phyloP scores from a whole-genome alignment of 1,140 invertebrate genomes.

The Aphidius gifuensis region DNA sequence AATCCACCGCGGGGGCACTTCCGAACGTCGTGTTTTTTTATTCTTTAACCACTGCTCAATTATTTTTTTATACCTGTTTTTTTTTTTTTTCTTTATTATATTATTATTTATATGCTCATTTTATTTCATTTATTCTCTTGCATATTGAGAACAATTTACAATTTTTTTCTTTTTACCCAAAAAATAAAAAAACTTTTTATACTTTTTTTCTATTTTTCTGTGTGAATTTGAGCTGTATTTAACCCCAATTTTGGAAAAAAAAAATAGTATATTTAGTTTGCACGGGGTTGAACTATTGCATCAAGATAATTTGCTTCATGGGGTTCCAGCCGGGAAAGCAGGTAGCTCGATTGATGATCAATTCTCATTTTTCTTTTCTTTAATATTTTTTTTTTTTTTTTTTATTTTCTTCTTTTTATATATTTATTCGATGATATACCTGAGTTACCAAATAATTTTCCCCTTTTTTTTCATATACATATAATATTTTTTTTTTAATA shows the following conservation, averaged over 20 bases:
- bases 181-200: constrained; percentile 38
- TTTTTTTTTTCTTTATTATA: not conserved
- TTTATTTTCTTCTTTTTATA: too few relatives aligned
- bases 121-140: constrained; percentile 4
- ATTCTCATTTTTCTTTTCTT: constrained; percentile 1
- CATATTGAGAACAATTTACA: constrained; percentile 11
- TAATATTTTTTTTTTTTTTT: not conserved
- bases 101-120: constrained; percentile 8
- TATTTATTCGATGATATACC: too few relatives aligned
- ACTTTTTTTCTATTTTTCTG: constrained; percentile 23
- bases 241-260: constrained; percentile 46
- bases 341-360: constrained; percentile 14
- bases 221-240: constrained; percentile 42
- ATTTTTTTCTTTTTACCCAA: constrained; percentile 36
- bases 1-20: constrained; percentile 18
- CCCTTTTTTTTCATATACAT: too few relatives aligned
- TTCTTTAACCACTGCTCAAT: constrained; percentile 15
- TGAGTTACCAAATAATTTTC: too few relatives aligned
- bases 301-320: constrained; percentile 26
- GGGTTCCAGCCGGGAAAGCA: constrained; percentile 6
- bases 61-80: constrained; percentile 15
- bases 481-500: too few relatives aligned
- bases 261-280: constrained; percentile 33
- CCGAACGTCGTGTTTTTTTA: constrained; percentile 17
- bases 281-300: constrained; percentile 27